These are phyloP conservation scores for Typhlichthys subterraneus DNA, from an alignment of 2,797 vertebrate genomes.

Conservation along the genomic window DNA sequence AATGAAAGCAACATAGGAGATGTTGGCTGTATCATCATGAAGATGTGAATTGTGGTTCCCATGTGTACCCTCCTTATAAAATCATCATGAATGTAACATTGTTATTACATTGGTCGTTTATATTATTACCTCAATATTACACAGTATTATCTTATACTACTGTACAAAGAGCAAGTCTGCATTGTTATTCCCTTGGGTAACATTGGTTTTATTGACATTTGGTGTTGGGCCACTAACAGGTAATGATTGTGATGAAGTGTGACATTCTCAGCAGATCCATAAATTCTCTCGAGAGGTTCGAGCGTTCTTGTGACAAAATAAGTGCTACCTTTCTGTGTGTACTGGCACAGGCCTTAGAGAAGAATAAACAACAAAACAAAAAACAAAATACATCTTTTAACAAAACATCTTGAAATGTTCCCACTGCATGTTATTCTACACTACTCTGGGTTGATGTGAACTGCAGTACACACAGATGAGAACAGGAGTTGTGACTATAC, in stretches of 20 bases:
- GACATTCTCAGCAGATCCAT: conserved; percentile 20
- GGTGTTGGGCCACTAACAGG: conserved; percentile 42
- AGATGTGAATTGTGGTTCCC: no score
- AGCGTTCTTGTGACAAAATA: not conserved
- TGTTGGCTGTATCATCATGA: no score
- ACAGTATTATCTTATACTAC: no score
- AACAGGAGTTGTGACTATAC: conserved; percentile 2
- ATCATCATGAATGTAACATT: no score
- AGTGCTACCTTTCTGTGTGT: conserved; percentile 12
- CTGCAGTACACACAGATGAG: not conserved
- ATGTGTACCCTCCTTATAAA: no score
- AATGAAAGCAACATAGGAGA: no score
- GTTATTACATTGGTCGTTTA: no score
- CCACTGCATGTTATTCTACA: conserved; percentile 2
- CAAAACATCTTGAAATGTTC: not conserved
- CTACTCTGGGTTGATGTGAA: conserved; percentile 3
- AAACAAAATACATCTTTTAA: conserved; percentile 14
- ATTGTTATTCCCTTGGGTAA: not conserved
- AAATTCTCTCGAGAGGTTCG: no score
- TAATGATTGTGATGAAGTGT: conserved; percentile 37
- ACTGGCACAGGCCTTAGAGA: conserved; percentile 13
- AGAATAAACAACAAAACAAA: not conserved
- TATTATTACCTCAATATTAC: no score
- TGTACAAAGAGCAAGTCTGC: no score
- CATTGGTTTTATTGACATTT: conserved; percentile 35